Percentiles rank a stretch among this genome's conserved stretches.
These are phyloP conservation scores for Anolis apletophallus DNA, from an alignment of 2,797 vertebrate genomes.

Conservation along the genomic window DNA sequence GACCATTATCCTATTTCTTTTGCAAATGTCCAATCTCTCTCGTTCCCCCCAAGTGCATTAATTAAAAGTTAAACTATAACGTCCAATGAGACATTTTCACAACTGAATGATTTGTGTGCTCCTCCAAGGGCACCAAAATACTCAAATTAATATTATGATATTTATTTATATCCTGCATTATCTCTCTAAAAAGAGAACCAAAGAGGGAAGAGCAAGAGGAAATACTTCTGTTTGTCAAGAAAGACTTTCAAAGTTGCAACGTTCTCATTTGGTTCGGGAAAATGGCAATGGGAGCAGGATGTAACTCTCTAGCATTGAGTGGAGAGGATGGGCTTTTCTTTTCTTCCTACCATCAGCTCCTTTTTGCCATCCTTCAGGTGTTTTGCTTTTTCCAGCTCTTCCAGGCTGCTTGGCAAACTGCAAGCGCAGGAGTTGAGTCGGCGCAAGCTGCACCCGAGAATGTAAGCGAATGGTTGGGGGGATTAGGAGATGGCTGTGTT, in stretches of 20 bases:
- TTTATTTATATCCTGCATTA: no score
- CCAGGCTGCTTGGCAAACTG: neutral
- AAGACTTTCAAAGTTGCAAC: neutral
- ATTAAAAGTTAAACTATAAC: neutral
- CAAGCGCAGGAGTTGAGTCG: neutral
- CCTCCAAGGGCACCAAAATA: neutral
- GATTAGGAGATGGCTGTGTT: neutral
- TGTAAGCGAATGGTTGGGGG: neutral
- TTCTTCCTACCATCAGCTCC: neutral
- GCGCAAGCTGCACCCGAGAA: neutral
- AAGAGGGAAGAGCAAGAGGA: no score
- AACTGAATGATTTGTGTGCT: neutral
- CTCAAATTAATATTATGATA: no score
- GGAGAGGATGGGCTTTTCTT: neutral
- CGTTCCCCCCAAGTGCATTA: neutral
- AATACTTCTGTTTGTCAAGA: slow-evolving; percentile 2
- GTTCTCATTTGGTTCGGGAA: neutral
- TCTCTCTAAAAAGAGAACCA: no score
- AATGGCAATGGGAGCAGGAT: no score
- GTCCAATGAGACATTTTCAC: neutral
- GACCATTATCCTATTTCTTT: neutral
- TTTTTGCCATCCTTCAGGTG: neutral
- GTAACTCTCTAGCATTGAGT: neutral
- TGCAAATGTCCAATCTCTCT: neutral
- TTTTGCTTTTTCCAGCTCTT: neutral